Conservation (phyloP, 2,113 vertebrate genomes). For the Cavia aperea region DNA sequence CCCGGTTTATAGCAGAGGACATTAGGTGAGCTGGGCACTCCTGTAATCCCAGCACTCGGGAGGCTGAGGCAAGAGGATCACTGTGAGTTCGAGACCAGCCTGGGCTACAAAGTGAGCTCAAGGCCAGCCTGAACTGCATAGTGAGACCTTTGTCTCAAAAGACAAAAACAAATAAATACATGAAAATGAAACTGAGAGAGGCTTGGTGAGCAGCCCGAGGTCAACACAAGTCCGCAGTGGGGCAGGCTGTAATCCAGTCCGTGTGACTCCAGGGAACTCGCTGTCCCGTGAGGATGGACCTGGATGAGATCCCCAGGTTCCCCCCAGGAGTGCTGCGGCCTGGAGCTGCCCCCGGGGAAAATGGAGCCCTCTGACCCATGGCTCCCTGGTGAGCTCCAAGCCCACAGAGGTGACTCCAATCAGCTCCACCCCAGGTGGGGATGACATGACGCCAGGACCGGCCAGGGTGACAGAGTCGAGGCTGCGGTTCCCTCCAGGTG, state of each 20-base stretch:
- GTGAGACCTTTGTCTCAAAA: too few relatives aligned
- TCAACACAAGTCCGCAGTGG: not conserved
- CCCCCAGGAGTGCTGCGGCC: not conserved
- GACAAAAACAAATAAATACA: too few relatives aligned
- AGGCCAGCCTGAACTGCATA: too few relatives aligned
- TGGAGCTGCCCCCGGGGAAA: not conserved
- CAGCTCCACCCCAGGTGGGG: accelerated
- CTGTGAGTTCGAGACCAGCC: too few relatives aligned
- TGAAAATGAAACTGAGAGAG: not conserved
- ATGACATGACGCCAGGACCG: accelerated
- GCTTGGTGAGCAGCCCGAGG: not conserved
- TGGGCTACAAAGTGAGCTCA: too few relatives aligned
- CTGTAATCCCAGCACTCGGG: too few relatives aligned
- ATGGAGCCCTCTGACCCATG: not conserved
- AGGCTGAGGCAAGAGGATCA: too few relatives aligned
- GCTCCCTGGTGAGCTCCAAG: not conserved
- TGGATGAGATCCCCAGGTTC: accelerated
- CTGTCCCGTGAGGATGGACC: not conserved
- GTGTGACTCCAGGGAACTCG: not conserved
- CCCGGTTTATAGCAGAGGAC: not conserved
- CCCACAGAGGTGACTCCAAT: accelerated
- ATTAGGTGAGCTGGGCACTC: not conserved
- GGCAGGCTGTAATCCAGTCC: not conserved
- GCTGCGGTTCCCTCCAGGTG: not conserved
- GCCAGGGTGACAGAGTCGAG: not conserved